These are phyloP conservation scores for Mesitornis unicolor DNA, from an alignment of 2,113 vertebrate genomes.

Conservation along the genomic window DNA sequence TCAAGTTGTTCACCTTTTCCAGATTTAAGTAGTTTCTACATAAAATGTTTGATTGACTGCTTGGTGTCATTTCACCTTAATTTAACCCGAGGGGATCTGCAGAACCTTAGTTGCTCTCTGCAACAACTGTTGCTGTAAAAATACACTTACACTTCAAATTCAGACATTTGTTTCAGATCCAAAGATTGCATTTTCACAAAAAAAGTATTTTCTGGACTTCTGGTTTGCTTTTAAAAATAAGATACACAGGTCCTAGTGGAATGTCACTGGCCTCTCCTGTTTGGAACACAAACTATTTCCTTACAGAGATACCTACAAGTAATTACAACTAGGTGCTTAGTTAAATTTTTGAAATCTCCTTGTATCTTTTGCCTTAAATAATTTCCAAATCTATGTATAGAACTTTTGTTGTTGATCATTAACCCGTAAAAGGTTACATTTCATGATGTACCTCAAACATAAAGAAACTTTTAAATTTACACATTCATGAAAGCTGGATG, in stretches of 20 bases:
- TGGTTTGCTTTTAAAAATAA: neutral
- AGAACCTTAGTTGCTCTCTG: no score
- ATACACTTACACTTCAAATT: neutral
- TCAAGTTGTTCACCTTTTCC: no score
- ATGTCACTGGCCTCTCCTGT: neutral
- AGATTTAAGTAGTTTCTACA: no score
- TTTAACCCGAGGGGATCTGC: no score
- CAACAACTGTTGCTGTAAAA: no score
- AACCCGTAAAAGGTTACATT: neutral
- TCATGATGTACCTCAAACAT: neutral
- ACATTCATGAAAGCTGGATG: neutral
- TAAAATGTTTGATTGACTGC: no score
- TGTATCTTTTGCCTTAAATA: neutral
- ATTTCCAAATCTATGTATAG: neutral
- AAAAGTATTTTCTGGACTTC: neutral
- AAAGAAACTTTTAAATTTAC: neutral
- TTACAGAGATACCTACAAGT: neutral
- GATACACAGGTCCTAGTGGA: neutral
- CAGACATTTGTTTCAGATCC: neutral
- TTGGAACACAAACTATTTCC: neutral
- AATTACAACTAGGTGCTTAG: neutral
- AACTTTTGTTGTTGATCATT: neutral
- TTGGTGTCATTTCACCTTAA: no score
- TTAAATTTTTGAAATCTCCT: neutral
- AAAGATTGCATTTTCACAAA: neutral